Conservation (phyloP, 2,797 vertebrate species). For the Toxotes lorentzi region DNA sequence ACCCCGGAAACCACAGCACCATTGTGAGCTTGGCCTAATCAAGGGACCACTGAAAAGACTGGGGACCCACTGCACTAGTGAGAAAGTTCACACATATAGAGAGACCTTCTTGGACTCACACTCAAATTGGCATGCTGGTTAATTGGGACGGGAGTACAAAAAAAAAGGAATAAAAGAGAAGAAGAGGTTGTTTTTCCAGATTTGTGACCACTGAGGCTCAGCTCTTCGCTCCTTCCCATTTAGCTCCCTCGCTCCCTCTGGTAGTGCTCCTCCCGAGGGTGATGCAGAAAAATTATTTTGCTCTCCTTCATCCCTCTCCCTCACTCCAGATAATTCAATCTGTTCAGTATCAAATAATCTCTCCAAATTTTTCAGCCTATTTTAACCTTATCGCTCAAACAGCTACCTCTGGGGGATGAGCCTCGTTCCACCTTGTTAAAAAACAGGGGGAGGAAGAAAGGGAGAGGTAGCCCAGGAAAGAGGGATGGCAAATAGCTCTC, state of each 20-base stretch:
- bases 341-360: conserved; percentile 84
- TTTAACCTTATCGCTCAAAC: conserved; percentile 81
- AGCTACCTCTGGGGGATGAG: conserved; percentile 72
- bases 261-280: conserved; percentile 51
- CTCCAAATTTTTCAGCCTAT: conserved; percentile 74
- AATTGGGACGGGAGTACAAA: conserved; percentile 41
- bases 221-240: conserved; percentile 42
- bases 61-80: conserved; percentile 51
- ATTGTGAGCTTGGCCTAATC: conserved; percentile 70
- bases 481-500: conserved; percentile 74
- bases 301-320: conserved; percentile 68
- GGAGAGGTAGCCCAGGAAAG: conserved; percentile 55
- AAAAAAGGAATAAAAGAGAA: conserved; percentile 25
- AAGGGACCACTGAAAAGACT: conserved; percentile 60
- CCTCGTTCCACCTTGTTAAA: conserved; percentile 75
- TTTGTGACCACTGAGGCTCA: conserved; percentile 60
- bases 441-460: conserved; percentile 12
- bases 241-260: conserved; percentile 47
- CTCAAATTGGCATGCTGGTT: conserved; percentile 62
- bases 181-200: conserved; percentile 25
- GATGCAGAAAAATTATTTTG: conserved; percentile 69
- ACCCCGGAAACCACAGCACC: conserved; percentile 59
- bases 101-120: conserved; percentile 41
- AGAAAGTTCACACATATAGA: conserved; percentile 70
- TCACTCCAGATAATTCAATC: conserved; percentile 81